Conservation (phyloP, 2,888 invertebrate genomes). For the Sphinx pinastri region DNA sequence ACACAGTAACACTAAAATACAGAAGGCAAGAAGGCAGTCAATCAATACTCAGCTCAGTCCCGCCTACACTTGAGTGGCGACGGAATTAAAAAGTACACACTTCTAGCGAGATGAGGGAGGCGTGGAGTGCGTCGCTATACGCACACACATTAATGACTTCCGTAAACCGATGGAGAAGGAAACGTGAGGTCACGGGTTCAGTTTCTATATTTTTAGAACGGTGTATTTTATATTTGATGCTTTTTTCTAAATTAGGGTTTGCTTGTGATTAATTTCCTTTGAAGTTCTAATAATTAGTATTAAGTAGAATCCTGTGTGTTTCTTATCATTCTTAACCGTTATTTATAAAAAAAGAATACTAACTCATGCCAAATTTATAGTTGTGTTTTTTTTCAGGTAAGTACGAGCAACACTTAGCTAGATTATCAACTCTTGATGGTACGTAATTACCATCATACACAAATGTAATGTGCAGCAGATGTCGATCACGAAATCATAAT, state of each 20-base stretch:
- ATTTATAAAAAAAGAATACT: no score
- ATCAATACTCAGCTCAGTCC: constrained; percentile 13
- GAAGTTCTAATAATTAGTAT: no score
- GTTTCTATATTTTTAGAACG: background rate
- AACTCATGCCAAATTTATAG: background rate
- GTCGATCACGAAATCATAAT: no score
- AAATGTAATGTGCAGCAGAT: no score
- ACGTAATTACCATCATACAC: background rate
- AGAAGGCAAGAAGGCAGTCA: background rate
- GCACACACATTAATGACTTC: background rate
- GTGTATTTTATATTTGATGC: background rate
- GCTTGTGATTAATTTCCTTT: no score
- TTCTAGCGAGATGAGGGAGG: constrained; percentile 8
- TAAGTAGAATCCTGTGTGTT: no score
- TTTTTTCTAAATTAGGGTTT: no score
- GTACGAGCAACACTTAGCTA: background rate
- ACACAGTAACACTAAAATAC: background rate
- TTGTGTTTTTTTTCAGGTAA: background rate
- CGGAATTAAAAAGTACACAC: constrained; percentile 19
- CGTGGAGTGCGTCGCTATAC: background rate
- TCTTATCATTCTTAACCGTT: no score
- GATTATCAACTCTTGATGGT: background rate
- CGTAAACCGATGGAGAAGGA: background rate
- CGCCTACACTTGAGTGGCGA: constrained; percentile 12
- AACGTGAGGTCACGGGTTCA: background rate